Base-by-base conservation (phyloP, 2,113 vertebrate genomes). In the Cinclus mexicanus region DNA sequence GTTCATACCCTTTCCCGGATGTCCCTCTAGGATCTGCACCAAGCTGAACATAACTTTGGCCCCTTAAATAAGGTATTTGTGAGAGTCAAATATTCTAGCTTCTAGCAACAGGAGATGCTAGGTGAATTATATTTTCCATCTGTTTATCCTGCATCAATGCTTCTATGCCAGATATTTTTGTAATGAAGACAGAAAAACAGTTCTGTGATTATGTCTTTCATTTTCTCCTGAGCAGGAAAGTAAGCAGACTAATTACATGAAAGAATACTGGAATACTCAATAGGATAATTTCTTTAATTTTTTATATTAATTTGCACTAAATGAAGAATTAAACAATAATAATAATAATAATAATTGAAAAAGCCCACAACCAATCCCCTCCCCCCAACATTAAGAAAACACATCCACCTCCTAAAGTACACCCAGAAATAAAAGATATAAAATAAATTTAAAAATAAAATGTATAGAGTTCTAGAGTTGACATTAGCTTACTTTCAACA, bases 101-200 rank as follows among this genome's bases (percentile, higher is more conserved):
- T 77, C 35, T 68, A 93, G 64, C 29, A 12, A 72, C 25, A 69
- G 85, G 76, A 60, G 29, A 90, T 86, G 31, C 22, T 87, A 86
- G 83, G 76, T 95, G 71, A 92, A 94, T 94, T 92, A 8, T 4
- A 55, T 95, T 55, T 88, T 80, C 84, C 81, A 92, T 92, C 87
- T 92, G 83, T 76, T 59, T 89, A 59, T 68, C 39, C 50, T 87
- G 25, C 11, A 75, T 75, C 39, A 47, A 29, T 72, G 16, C 83
- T 67, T 89, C 65, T 56, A 19, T 87, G 56, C n/a, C 80, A 81
- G 39, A 46, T 88, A 81, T 82, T 94, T 92, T 94, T 8, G 1
- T 94, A 75, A 60, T 3, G 0, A 22, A 80, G 33, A 49, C 8
- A 52, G 57, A 88, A 80, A 83, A 84, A 80, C 41, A 63, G 29